phyloP scores from a whole-genome alignment of 2,113 vertebrate species.

The Salvelinus namaycush region DNA sequence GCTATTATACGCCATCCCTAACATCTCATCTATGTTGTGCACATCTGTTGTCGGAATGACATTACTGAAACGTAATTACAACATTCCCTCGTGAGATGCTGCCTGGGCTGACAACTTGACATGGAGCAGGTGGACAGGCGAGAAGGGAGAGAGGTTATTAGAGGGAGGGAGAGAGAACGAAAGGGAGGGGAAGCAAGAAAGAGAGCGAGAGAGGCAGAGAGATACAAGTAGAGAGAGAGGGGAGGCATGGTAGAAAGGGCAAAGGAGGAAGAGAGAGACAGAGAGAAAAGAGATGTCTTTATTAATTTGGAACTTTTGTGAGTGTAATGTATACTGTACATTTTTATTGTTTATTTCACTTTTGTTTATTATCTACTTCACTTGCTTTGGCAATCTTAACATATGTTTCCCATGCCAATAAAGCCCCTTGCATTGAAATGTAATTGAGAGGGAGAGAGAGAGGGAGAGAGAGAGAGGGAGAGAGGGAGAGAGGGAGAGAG shows the following conservation, averaged over 20 bases:
- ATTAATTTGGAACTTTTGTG: too few species aligned
- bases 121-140: not conserved
- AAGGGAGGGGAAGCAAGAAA: not conserved
- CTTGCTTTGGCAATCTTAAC: too few species aligned
- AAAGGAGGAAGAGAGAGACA: not conserved
- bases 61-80: constrained; percentile 38
- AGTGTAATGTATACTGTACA: too few species aligned
- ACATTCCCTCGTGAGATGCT: constrained; percentile 27
- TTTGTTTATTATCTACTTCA: too few species aligned
- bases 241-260: not conserved
- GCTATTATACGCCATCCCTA: too few species aligned
- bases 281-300: not conserved
- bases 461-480: not conserved
- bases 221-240: not conserved
- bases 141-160: not conserved
- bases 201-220: not conserved
- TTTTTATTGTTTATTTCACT: too few species aligned
- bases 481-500: not conserved
- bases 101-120: not conserved
- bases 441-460: not conserved
- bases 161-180: not conserved
- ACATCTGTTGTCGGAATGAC: constrained; percentile 40
- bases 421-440: too few species aligned
- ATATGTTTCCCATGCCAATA: too few species aligned
- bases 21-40: not conserved